phyloP scores from a whole-genome alignment of 2,888 invertebrate genomes.

The Teleiodes luculella region DNA sequence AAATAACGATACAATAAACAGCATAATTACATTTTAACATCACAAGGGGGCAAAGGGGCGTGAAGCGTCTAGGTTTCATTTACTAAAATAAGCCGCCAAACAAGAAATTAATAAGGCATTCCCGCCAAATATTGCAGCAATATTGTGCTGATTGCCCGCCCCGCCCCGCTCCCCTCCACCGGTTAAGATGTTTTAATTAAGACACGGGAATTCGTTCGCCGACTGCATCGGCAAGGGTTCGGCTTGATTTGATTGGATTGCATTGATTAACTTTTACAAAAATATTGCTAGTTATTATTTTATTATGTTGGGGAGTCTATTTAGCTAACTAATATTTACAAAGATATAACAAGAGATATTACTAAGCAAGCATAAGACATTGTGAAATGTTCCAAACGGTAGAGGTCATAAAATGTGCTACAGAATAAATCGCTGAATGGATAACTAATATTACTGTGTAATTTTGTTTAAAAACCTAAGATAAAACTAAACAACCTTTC shows the following conservation, averaged over 20 bases:
- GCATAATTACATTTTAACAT: background rate
- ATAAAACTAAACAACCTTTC: no score
- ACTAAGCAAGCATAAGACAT: no score
- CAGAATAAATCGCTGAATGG: no score
- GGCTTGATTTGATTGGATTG: background rate
- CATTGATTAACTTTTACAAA: background rate
- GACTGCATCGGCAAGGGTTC: background rate
- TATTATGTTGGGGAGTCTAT: no score
- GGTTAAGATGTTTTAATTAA: background rate
- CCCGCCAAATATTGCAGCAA: background rate
- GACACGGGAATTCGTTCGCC: background rate
- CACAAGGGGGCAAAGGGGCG: background rate
- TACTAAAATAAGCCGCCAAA: conserved; percentile 2
- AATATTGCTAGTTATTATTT: background rate
- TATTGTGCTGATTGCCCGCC: background rate
- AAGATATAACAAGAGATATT: no score
- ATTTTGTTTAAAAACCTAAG: no score
- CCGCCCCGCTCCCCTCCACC: background rate
- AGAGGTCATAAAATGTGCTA: no score
- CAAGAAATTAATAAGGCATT: background rate
- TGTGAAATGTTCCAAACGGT: no score
- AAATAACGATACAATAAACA: background rate
- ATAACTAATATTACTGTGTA: no score
- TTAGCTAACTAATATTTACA: no score
- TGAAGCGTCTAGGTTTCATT: background rate